Evolutionary conservation across 2,797 vertebrate genomes (phyloP), one percentile per base, ranked within the genome.

Genomic region (Falco concolor): DNA sequence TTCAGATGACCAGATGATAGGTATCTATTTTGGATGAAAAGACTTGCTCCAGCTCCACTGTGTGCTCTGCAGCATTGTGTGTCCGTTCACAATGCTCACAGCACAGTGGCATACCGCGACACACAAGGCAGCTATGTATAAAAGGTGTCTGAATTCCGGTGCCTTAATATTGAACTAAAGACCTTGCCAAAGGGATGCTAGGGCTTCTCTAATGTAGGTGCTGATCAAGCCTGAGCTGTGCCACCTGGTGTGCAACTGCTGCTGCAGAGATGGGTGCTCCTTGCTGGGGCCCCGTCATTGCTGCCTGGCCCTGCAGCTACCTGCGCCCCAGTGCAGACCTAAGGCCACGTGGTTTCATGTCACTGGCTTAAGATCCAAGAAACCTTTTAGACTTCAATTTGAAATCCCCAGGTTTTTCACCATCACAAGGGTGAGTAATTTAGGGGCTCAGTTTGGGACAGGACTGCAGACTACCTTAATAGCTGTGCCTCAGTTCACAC

Each of bases 51-150:
- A 6, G 16, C 21, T 38, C 34, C 28, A 24, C 0, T 1, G 15
- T 18, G 24, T 57, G 21, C 19, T 79, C 15, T 67, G 40, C 3
- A 7, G 20, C 0, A 0, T 22, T 69, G 15, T 38, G 21, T 40
- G 21, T 32, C 19, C 7, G 0, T 64, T 65, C 19, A 70, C 60
- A 64, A 15, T 30, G 84, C 25, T 9, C n/a, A 53, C 5, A 21
- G 49, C 16, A 28, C 1, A 67, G 60, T 2, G 70, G 42, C 21
- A 30, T 3, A 28, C 49, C 12, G 13, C 0, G 2, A 23, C 27
- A 70, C 14, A 27, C 8, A 36, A n/a, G 27, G 60, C 10, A 23
- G 3, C 4, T n/a, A 2, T 19, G 9, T 59, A 14, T 42, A 54
- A 57, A 72, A 59, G 10, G 3, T 54, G 4, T 8, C 30, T 44